Percentiles rank a stretch among this genome's conserved stretches.
Conservation (phyloP, 2,113 vertebrate genomes). For the Lophotis ruficrista region DNA sequence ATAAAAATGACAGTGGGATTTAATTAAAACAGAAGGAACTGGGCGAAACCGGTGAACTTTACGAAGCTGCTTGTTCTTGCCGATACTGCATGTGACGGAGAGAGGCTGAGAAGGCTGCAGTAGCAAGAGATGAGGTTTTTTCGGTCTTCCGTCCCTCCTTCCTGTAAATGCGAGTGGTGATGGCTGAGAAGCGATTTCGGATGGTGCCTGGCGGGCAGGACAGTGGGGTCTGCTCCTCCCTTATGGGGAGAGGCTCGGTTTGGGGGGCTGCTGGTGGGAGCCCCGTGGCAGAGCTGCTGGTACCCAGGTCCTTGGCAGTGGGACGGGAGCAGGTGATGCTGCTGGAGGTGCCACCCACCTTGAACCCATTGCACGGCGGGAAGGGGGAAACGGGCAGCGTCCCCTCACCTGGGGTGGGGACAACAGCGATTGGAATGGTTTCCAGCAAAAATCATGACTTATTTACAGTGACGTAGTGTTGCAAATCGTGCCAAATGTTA, state of each 20-base stretch:
- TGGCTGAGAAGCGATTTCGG: neutral
- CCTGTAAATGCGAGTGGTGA: neutral
- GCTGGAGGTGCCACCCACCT: neutral
- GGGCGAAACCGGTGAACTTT: neutral
- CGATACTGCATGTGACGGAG: neutral
- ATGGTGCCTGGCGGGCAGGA: neutral
- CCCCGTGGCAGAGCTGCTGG: neutral
- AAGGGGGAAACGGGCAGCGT: neutral
- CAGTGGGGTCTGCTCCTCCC: neutral
- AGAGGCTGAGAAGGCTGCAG: neutral
- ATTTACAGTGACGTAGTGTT: neutral
- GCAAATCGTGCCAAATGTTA: neutral
- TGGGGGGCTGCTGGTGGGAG: neutral
- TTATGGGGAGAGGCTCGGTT: fast-evolving
- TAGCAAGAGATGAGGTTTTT: neutral
- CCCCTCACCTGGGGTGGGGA: neutral
- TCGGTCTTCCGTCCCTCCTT: neutral
- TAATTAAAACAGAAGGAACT: neutral
- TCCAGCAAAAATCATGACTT: neutral
- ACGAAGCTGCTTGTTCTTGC: neutral
- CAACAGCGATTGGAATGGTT: fast-evolving
- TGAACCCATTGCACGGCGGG: neutral
- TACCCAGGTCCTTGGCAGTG: neutral
- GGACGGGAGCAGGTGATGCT: neutral
- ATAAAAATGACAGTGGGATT: neutral